Conservation (phyloP, 1,140 invertebrate species). For the Capitella teleta region DNA sequence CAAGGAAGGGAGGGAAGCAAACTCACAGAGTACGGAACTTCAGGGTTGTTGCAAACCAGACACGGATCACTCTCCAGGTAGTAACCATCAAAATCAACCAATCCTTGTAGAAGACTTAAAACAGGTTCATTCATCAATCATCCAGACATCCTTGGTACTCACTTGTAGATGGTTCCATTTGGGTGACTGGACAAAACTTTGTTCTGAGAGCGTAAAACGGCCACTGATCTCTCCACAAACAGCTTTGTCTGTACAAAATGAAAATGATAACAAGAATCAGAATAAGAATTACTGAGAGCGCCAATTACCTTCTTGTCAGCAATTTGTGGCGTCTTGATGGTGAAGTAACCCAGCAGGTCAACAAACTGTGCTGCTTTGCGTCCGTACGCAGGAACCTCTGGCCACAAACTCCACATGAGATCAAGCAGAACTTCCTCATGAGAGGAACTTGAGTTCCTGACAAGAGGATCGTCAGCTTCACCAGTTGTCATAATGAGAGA, state of each 20-base stretch:
- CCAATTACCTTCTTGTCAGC: slow-evolving; percentile 29
- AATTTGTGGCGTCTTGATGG: slow-evolving; percentile 55
- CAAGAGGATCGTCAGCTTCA: slow-evolving; percentile 26
- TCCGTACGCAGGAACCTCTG: slow-evolving; percentile 76
- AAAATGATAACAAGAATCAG: too few relatives aligned
- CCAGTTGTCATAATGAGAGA: neutral
- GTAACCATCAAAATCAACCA: slow-evolving; percentile 89
- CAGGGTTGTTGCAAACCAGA: slow-evolving; percentile 92
- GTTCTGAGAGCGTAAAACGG: slow-evolving; percentile 75
- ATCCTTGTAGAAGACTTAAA: slow-evolving; percentile 62
- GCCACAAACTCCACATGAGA: slow-evolving; percentile 84
- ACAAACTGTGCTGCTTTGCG: slow-evolving; percentile 91
- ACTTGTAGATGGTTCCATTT: slow-evolving; percentile 72
- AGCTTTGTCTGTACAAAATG: neutral
- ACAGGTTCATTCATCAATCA: neutral
- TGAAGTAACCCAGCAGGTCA: slow-evolving; percentile 86
- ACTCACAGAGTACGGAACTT: slow-evolving; percentile 71
- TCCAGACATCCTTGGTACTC: slow-evolving; percentile 7
- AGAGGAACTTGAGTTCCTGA: slow-evolving; percentile 58
- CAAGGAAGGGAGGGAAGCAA: neutral
- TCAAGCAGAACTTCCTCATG: slow-evolving; percentile 71
- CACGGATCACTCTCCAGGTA: slow-evolving; percentile 95
- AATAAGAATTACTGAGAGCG: too few relatives aligned
- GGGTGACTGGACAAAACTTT: slow-evolving; percentile 77
- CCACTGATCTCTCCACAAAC: slow-evolving; percentile 65